These are phyloP conservation scores for Proctacanthus coquilletti DNA, from an alignment of 1,140 invertebrate genomes.

Conservation along the genomic window DNA sequence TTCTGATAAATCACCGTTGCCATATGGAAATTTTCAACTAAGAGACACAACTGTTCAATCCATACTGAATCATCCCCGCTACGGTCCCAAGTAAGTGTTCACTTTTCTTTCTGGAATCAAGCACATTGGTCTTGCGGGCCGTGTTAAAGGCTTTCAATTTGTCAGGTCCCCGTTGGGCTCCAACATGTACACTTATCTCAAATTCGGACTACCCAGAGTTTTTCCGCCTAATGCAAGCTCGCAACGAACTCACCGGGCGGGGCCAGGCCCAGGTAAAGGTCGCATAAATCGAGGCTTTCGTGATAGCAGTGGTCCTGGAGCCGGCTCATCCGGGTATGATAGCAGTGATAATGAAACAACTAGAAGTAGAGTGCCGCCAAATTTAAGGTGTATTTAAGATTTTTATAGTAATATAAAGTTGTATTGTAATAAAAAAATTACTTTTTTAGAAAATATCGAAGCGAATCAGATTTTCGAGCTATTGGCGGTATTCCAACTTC, in stretches of 20 bases:
- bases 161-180: slow-evolving; percentile 60
- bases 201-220: slow-evolving; percentile 81
- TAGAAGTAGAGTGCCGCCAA: slow-evolving; percentile 37
- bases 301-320: slow-evolving; percentile 25
- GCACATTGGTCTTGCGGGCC: slow-evolving; percentile 3
- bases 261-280: slow-evolving; percentile 12
- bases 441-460: slow-evolving; percentile 44
- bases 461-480: slow-evolving; percentile 65
- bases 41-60: slow-evolving; percentile 85
- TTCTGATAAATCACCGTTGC: slow-evolving; percentile 74
- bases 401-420: neutral
- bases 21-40: slow-evolving; percentile 86
- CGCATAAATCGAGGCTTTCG: slow-evolving; percentile 26
- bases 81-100: slow-evolving; percentile 60
- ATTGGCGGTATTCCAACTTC: slow-evolving; percentile 30
- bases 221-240: slow-evolving; percentile 61
- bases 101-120: neutral
- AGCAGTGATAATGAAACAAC: slow-evolving; percentile 56
- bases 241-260: slow-evolving; percentile 34
- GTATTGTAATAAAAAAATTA: slow-evolving; percentile 10
- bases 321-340: slow-evolving; percentile 72
- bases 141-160: slow-evolving; percentile 3
- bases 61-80: slow-evolving; percentile 78
- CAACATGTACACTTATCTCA: slow-evolving; percentile 85
- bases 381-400: slow-evolving; percentile 18